Evolutionary conservation across 37 sponge, comb jelly and placozoan genomes (phyloP), one percentile per base, ranked within the genome.

Genomic region (Spongia lamella): DNA sequence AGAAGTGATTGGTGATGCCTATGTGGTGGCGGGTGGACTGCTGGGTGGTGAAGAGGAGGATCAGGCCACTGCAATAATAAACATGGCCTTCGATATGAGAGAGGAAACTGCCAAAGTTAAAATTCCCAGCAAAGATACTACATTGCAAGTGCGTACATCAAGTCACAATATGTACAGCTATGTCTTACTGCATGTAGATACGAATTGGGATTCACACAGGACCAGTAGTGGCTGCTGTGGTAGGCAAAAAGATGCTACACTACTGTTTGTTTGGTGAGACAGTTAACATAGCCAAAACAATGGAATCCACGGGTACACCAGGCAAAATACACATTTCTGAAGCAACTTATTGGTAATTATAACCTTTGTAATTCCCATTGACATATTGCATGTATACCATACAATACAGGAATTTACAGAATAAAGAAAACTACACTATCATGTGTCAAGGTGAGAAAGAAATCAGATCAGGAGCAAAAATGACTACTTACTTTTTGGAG

Each of bases 221-320:
- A 21, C 79, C 80, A 52, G 87, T 86, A 22, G 89, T 93, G 24
- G 89, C 97, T 7, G 97, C 94, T 56, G 91, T 96, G 63, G 94
- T 93, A 34, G 97, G 97, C 3, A 53, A 38, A 57, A 90, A 81
- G 72, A 96, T 96, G 97, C 94, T 92, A 0, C 85, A 94, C 21
- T 96, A 88, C 72, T 96, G 97, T 61, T 68, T 96, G 56, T 93
- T 96, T 81, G 97, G 97, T 4, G 94, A 96, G 59, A 96, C 97
- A 25, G 94, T 96, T 75, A 93, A 96, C 74, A 85, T 82, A n/a
- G 94, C 97, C 17, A 76, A 68, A 25, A 55, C 89, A 22, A 96
- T 96, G 97, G 97, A 96, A 77, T 87, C 89, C 17, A 84, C 80
- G 73, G 97, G 97, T 15, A 50, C 53, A 36, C 39, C 84, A 13